These are phyloP conservation scores for Aphaenogaster floridana DNA, from an alignment of 1,140 invertebrate genomes.

Conservation along the genomic window DNA sequence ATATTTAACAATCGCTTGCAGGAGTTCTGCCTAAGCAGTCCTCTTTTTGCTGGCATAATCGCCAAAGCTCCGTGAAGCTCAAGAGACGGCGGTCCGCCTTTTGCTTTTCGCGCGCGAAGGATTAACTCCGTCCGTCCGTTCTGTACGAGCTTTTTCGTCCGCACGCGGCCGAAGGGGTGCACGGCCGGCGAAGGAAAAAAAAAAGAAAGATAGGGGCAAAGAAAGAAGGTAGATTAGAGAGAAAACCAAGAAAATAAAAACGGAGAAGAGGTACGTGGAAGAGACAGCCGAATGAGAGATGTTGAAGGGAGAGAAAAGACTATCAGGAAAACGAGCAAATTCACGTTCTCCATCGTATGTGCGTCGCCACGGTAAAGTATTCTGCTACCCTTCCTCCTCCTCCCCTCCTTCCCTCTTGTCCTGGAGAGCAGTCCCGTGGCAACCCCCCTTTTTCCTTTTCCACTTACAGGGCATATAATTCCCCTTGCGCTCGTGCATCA, in stretches of 20 bases:
- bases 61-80: conserved; percentile 74
- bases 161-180: not conserved
- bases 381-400: conserved; percentile 52
- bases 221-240: not conserved
- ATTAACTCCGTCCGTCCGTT: conserved; percentile 71
- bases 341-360: conserved; percentile 54
- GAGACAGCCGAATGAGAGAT: conserved; percentile 4
- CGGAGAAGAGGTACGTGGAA: conserved; percentile 12
- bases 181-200: not conserved
- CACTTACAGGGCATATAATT: conserved; percentile 80
- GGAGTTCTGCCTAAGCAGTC: conserved; percentile 15
- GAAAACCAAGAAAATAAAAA: conserved; percentile 26
- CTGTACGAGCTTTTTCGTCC: conserved; percentile 48
- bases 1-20: conserved; percentile 72
- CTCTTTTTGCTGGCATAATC: conserved; percentile 68
- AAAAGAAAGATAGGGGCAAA: not conserved
- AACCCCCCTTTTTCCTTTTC: conserved; percentile 77
- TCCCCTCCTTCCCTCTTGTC: conserved; percentile 41
- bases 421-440: conserved; percentile 71
- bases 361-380: conserved; percentile 69
- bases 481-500: conserved; percentile 81
- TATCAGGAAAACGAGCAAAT: conserved; percentile 58
- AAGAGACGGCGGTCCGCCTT: conserved; percentile 71
- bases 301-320: conserved; percentile 25
- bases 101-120: conserved; percentile 74